These are phyloP conservation scores for Pseudorhombus dupliciocellatus DNA, from an alignment of 2,113 vertebrate genomes.

Conservation along the genomic window DNA sequence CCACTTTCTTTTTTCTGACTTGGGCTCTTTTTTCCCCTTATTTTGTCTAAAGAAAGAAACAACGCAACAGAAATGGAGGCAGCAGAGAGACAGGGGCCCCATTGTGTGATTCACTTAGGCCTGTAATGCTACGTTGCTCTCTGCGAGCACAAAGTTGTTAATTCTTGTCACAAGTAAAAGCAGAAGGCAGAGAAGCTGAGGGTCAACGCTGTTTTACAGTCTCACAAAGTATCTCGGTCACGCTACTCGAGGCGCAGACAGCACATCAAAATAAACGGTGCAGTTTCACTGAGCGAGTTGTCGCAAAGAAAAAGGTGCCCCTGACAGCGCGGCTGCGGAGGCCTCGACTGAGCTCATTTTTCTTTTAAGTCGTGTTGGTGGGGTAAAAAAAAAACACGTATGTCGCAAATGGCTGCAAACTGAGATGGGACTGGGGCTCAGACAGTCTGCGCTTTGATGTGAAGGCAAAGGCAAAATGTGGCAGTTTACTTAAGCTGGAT, in stretches of 20 bases:
- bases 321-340: constrained; percentile 19
- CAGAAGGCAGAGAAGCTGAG: constrained; percentile 3
- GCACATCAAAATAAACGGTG: constrained; percentile 29
- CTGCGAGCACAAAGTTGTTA: constrained; percentile 25
- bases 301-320: constrained; percentile 9
- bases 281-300: constrained; percentile 5
- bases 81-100: constrained; percentile 39
- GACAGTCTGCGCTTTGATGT: constrained; percentile 73
- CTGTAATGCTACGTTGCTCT: constrained; percentile 41
- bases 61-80: constrained; percentile 15
- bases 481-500: constrained; percentile 76
- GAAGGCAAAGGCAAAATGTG: constrained; percentile 56
- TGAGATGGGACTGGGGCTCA: constrained; percentile 64
- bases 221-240: not conserved
- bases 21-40: not conserved
- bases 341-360: constrained; percentile 28
- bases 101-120: constrained; percentile 54
- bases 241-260: constrained; percentile 22
- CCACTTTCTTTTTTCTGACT: constrained; percentile 40
- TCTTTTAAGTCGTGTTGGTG: constrained; percentile 30
- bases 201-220: constrained; percentile 28
- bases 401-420: constrained; percentile 57
- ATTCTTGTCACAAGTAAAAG: constrained; percentile 16
- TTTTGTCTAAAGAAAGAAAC: constrained; percentile 44
- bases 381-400: constrained; percentile 37